Conservation (phyloP, 2,888 invertebrate genomes). For the Drosophila rellima region DNA sequence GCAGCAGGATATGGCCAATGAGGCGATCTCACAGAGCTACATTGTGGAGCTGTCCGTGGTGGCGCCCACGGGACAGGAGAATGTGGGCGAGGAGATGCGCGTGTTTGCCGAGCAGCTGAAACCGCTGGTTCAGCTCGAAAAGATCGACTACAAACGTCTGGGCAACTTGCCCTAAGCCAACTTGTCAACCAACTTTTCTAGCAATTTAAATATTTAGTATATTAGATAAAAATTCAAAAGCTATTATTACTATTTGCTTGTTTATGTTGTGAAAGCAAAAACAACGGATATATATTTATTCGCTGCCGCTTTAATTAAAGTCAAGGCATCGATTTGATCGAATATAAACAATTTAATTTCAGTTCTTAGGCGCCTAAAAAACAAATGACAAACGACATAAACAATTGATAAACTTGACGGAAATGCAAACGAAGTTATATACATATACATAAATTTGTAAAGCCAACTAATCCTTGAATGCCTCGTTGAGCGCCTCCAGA, state of each 20-base stretch:
- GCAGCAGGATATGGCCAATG: slow-evolving; percentile 89
- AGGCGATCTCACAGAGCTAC: slow-evolving; percentile 96
- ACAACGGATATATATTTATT: too few relatives aligned
- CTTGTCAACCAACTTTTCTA: neutral
- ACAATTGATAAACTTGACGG: slow-evolving; percentile 14
- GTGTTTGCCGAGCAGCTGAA: slow-evolving; percentile 97
- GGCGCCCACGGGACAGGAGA: slow-evolving; percentile 96
- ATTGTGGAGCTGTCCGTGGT: slow-evolving; percentile 94
- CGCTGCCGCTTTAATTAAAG: too few relatives aligned
- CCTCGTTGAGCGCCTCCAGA: slow-evolving; percentile 88
- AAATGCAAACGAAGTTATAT: slow-evolving; percentile 31
- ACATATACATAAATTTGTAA: slow-evolving; percentile 6
- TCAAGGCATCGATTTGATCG: neutral
- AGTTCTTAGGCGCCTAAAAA: slow-evolving; percentile 19
- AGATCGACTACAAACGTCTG: slow-evolving; percentile 94
- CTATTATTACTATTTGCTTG: neutral
- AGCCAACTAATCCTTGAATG: slow-evolving; percentile 83
- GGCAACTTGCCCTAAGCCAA: slow-evolving; percentile 77
- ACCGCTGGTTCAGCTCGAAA: slow-evolving; percentile 96
- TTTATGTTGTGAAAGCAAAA: too few relatives aligned
- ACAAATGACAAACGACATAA: neutral
- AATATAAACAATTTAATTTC: slow-evolving; percentile 25
- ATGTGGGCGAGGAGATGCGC: slow-evolving; percentile 98
- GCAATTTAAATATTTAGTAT: slow-evolving; percentile 11
- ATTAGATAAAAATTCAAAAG: neutral